Conservation (phyloP, 2,113 vertebrate genomes). For the rat (Rattus norvegicus) region DNA sequence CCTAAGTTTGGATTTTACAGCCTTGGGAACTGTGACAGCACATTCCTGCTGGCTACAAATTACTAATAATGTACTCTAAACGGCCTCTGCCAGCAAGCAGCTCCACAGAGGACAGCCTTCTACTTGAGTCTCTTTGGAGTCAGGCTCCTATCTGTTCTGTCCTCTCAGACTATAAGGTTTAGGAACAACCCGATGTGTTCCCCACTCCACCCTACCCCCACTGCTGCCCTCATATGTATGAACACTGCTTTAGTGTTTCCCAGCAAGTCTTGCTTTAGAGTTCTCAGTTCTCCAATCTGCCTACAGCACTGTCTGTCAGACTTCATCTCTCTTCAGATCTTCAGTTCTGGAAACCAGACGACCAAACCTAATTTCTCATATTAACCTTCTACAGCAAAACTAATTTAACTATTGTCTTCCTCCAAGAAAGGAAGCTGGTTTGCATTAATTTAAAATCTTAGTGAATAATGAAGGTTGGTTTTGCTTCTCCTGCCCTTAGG, state of each 20-base stretch:
- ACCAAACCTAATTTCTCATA: conserved; percentile 72
- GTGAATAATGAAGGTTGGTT: conserved; percentile 68
- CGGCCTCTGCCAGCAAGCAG: neutral
- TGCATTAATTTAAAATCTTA: conserved; percentile 76
- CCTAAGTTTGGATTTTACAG: neutral
- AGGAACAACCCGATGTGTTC: neutral
- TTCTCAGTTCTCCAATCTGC: neutral
- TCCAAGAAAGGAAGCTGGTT: conserved; percentile 78
- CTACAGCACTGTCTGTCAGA: neutral
- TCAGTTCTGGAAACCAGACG: conserved; percentile 67
- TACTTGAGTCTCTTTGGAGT: neutral
- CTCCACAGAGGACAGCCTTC: neutral
- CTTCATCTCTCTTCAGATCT: conserved; percentile 52
- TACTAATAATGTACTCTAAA: neutral
- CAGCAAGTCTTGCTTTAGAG: neutral
- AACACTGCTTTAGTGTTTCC: neutral
- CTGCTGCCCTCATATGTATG: neutral
- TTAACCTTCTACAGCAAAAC: conserved; percentile 76
- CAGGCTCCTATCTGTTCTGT: neutral
- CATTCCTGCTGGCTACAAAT: conserved; percentile 19
- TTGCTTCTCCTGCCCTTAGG: conserved; percentile 55
- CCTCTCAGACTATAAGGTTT: neutral
- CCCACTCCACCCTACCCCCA: no score
- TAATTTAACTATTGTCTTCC: conserved; percentile 79
- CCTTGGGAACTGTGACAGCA: neutral